Conservation (phyloP, 64 coral and sea anemone genomes). For the Pocillopora verrucosa region DNA sequence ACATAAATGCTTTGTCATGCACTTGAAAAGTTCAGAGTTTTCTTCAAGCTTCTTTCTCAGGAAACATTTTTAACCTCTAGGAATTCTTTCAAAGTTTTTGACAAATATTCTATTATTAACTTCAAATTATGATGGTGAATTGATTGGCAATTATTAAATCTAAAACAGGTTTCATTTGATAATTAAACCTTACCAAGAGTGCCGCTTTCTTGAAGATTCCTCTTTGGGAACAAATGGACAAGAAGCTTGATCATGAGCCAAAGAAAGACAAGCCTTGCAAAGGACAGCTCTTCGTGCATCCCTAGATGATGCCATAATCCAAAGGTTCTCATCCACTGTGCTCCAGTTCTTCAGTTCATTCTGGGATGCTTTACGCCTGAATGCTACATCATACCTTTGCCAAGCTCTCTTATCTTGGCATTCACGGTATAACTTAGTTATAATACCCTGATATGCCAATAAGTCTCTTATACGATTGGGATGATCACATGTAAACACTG, state of each 20-base stretch:
- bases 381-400: slow-evolving; percentile 97
- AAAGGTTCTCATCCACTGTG: slow-evolving; percentile 87
- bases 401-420: slow-evolving; percentile 91
- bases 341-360: slow-evolving; percentile 68
- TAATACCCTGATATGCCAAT: slow-evolving; percentile 83
- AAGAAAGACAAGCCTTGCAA: slow-evolving; percentile 84
- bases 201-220: slow-evolving; percentile 31
- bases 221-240: slow-evolving; percentile 71
- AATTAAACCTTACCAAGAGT: slow-evolving; percentile 40
- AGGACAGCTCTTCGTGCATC: slow-evolving; percentile 80
- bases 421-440: slow-evolving; percentile 84
- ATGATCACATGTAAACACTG: slow-evolving; percentile 61
- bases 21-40: too few relatives aligned
- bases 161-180: too few relatives aligned
- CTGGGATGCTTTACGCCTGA: slow-evolving; percentile 84
- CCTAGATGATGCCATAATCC: slow-evolving; percentile 82
- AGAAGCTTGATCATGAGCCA: slow-evolving; percentile 67
- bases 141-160: too few relatives aligned
- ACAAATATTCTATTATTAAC: too few relatives aligned
- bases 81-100: too few relatives aligned
- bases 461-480: slow-evolving; percentile 70
- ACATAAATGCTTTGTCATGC: too few relatives aligned
- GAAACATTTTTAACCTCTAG: too few relatives aligned
- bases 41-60: too few relatives aligned
- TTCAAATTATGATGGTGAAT: too few relatives aligned